A percentile compares a stretch with the other conserved stretches of the same genome.
These are phyloP conservation scores for Spatulosminthurus flaviceps DNA, from an alignment of 2,888 invertebrate genomes.

Conservation along the genomic window DNA sequence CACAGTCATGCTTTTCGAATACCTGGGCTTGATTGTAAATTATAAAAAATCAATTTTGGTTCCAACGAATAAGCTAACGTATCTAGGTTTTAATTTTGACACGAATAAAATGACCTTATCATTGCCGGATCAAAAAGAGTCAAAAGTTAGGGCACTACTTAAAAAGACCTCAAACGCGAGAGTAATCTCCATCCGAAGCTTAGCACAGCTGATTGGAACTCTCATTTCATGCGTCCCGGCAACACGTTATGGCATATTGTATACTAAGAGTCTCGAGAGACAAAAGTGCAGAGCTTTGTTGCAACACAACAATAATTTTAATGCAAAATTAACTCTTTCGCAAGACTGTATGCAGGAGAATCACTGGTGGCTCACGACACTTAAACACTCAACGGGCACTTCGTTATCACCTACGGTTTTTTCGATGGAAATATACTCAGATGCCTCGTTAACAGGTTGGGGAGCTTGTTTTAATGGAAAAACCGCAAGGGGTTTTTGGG, in stretches of 20 bases:
- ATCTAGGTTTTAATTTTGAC: constrained; percentile 33
- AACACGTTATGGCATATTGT: constrained; percentile 31
- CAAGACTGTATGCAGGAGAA: neutral
- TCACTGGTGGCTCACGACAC: constrained; percentile 35
- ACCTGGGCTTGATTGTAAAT: too few species aligned
- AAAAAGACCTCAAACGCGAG: neutral
- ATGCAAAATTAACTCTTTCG: neutral
- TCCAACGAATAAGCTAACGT: neutral
- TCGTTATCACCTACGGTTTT: neutral
- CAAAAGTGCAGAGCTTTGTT: constrained; percentile 36
- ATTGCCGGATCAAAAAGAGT: neutral
- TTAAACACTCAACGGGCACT: too few species aligned
- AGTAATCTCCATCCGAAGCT: neutral
- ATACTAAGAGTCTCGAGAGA: constrained; percentile 41
- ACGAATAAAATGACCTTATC: constrained; percentile 16
- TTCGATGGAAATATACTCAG: constrained; percentile 38
- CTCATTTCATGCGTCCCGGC: constrained; percentile 12
- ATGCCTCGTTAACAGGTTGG: constrained; percentile 49
- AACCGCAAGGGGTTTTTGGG: constrained; percentile 41
- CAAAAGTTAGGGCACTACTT: neutral
- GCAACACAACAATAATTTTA: neutral
- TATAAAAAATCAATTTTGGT: constrained; percentile 4
- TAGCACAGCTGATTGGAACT: neutral
- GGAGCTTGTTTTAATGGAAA: constrained; percentile 28
- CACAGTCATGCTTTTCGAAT: too few species aligned